Base-by-base conservation (phyloP, 2,797 vertebrate genomes). In the Poeciliopsis presidionis region DNA sequence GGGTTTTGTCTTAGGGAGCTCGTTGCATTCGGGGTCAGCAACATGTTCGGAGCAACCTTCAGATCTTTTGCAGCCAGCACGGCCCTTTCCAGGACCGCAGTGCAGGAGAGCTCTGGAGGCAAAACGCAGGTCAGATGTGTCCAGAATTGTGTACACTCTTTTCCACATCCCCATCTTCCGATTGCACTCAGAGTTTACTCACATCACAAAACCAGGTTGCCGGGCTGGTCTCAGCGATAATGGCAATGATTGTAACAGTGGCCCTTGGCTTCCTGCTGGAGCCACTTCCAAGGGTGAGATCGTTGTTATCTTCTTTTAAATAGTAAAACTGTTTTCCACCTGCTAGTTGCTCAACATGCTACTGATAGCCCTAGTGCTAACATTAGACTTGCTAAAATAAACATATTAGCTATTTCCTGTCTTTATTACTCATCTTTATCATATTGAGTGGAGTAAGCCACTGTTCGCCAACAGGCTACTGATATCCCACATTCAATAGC, bases 31-130 rank as follows among this genome's bases (percentile, higher is more conserved):
- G 97, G 98, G 22, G 69, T 97, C 30, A 93, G 97, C 87, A 98
- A 99, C 90, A 96, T 98, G 36, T 94, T 98, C 43, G 89, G 96
- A 4, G 97, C 96, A 9, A 92, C 94, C 3, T 99, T 98, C 93
- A 95, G 87, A 91, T 97, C 97, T 2, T 97, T 99, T 93, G 97
- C 96, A 12, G 95, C 95, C 11, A 98, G 97, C 83, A 98, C 97
- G 0, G 92, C 98, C 11, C 94, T 99, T 28, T 98, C 97, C 45
- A 97, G 98, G 88, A 97, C 96, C 0, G 97, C 96, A 0, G 95
- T 99, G 28, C 98, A 99, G 87, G 98, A 98, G 87, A 99, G 97
- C 88, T 97, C 97, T 0, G 97, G 98, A 79, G 97, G 98, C 7
- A 98, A 97, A 95, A 98, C 97, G 0, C 98, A 99, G 97, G 98